Base-by-base conservation (phyloP, 1,140 invertebrate species). In the Papilio dardanus region DNA sequence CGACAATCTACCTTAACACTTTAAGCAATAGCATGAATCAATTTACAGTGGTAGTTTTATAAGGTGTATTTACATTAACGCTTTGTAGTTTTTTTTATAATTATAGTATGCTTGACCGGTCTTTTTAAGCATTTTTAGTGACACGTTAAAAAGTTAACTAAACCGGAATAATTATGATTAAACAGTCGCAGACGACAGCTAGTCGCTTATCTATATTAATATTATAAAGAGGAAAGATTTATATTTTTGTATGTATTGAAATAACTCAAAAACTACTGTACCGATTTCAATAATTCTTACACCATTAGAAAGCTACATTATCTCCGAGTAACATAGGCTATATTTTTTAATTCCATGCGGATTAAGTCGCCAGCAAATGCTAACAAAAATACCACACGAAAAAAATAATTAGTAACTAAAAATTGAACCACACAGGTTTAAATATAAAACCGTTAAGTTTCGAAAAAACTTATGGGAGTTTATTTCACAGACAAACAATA, bases 21-120 rank as follows among this genome's bases (percentile, higher is more conserved):
- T 16, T 28, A 28, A 28, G 21, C 1, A n/a, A 40, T 7, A 24
- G 10, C 31, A 40, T 35, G 35, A 24, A n/a, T 68, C 66, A 37
- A 24, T 37, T 24, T 68, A 68, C 12, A 40, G 10, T 68, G 12
- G 66, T n/a, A n/a, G n/a, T 12, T 35, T 5, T 24, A 40, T 68
- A 68, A 21, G n/a, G 33, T 40, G 33, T 35, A 68, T 68, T 68
- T 68, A 68, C 66, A 40, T 37, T 24, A 24, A 37, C 10, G 33
- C 0, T 19, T 68, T 16, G 14, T 33, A 4, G 3, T 14, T 66
- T 16, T 33, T 66, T 66, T 31, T 66, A 66, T n/a, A 33, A 33
- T 33, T n/a, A 58, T 24, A 1, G 50, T 24, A 24, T 24, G 50
- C 21, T 24, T 54, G 21, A 54, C 21, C 50, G 50, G 19, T 54